phyloP scores from a whole-genome alignment of 1,140 invertebrate genomes.

The Drosophila tristis region DNA sequence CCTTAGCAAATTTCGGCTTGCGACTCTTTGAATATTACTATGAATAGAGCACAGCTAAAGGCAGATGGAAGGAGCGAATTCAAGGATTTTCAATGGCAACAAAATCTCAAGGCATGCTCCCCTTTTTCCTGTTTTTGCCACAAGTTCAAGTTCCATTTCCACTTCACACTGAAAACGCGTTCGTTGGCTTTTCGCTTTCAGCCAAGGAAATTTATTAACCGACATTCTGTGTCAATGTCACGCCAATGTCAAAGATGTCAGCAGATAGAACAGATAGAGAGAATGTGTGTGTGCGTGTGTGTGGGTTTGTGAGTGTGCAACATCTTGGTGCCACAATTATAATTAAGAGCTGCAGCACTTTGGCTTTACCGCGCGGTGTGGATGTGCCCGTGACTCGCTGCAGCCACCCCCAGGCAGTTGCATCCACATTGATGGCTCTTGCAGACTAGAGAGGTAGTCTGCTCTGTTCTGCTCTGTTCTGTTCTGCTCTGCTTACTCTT shows the following conservation, averaged over 20 bases:
- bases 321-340: slow-evolving; percentile 71
- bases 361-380: slow-evolving; percentile 45
- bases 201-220: slow-evolving; percentile 66
- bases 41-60: too few relatives aligned
- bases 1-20: too few relatives aligned
- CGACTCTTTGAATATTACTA: too few relatives aligned
- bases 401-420: slow-evolving; percentile 44
- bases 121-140: too few relatives aligned
- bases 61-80: too few relatives aligned
- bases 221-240: slow-evolving; percentile 78
- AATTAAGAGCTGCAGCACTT: slow-evolving; percentile 72
- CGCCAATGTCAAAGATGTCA: slow-evolving; percentile 70
- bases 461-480: neutral
- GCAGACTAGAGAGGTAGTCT: neutral
- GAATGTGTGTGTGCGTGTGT: slow-evolving; percentile 21
- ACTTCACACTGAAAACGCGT: slow-evolving; percentile 48
- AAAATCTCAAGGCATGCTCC: too few relatives aligned
- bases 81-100: too few relatives aligned
- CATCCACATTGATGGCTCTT: slow-evolving; percentile 16
- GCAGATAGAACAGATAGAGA: slow-evolving; percentile 16
- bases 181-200: slow-evolving; percentile 34
- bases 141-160: slow-evolving; percentile 24
- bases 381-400: slow-evolving; percentile 5
- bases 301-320: slow-evolving; percentile 35
- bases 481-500: neutral